Base-by-base conservation (phyloP, 2,888 invertebrate genomes). In the Drosophila lacicola region DNA sequence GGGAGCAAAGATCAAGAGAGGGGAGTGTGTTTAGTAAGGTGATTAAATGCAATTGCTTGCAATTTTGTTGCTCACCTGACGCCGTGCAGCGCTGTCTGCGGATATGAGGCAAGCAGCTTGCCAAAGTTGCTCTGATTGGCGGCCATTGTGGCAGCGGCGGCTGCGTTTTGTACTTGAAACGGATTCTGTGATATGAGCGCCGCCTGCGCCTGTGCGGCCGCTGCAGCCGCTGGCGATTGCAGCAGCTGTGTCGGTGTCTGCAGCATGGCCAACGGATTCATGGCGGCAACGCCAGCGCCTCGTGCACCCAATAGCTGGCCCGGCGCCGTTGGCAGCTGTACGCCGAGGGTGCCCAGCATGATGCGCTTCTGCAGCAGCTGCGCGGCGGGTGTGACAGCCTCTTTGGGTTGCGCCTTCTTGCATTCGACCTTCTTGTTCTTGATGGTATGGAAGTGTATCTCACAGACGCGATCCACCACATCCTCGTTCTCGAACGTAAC, bases 401-500 rank as follows among this genome's bases (percentile, higher is more conserved):
- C 97, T 91, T 97, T 97, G 25, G 97, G 97, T 93, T 97, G 97
- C 2, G 97, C 97, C 92, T 97, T 97, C 93, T 97, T 97, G 93
- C 97, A 97, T 92, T 97, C 97, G 34, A 95, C 95, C 93, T 97
- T 97, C 93, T 97, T 97, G 91, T 97, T 97, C 93, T 97, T 97
- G 88, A 97, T 96, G 64, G 97, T 97, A 92, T 97, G 97, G 92
- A 97, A 97, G 92, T 97, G 97, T 51, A 97, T 97, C 90, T 97
- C 97, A 93, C 97, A 97, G n/a, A 97, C 97, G 76, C 97, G 95
- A 91, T 97, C 97, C 17, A 97, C 97, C 2, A 97, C 96, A 91
- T 97, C 97, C 92, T 97, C 97, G 86, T 96, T 96, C 91, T 97
- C 97, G 93, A 97, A 97, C 42, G 97, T 97, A 68, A 97, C 97